A percentile compares a stretch with the other conserved stretches of the same genome.
Conservation (phyloP, 2,797 vertebrate species). For the Prionace glauca region DNA sequence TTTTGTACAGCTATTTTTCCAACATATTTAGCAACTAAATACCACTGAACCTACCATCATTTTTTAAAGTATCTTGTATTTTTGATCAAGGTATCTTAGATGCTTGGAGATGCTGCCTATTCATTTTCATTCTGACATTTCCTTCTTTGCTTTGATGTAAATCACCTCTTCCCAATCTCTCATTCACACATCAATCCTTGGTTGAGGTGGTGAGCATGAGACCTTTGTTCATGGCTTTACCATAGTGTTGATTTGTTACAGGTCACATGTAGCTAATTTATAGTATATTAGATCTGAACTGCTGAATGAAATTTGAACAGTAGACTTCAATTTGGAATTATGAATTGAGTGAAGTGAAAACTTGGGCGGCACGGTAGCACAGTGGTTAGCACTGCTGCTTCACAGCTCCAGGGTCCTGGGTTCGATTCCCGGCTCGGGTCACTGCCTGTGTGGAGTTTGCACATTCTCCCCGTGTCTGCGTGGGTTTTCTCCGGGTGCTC, state of each 20-base stretch:
- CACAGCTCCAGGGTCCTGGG: too few species aligned
- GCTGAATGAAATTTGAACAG: neutral
- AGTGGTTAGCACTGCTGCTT: too few species aligned
- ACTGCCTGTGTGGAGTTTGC: too few species aligned
- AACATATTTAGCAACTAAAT: neutral
- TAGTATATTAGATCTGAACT: neutral
- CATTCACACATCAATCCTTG: neutral
- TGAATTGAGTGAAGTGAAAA: neutral
- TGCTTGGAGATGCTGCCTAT: too few species aligned
- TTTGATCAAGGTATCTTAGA: neutral
- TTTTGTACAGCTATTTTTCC: neutral
- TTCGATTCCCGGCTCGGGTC: too few species aligned
- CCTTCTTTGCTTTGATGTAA: neutral
- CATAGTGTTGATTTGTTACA: neutral
- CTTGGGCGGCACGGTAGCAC: too few species aligned
- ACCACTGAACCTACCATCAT: neutral
- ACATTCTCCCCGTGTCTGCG: too few species aligned
- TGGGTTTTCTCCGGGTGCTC: too few species aligned
- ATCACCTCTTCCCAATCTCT: neutral
- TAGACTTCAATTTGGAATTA: neutral
- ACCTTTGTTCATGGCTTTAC: neutral
- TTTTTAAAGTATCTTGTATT: neutral
- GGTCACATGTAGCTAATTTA: neutral
- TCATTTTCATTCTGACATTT: neutral
- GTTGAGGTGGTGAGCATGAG: neutral